These are phyloP conservation scores for Trichoplax adhaerens DNA, from an alignment of 37 sponge, comb jelly and placozoan genomes.

Conservation along the genomic window DNA sequence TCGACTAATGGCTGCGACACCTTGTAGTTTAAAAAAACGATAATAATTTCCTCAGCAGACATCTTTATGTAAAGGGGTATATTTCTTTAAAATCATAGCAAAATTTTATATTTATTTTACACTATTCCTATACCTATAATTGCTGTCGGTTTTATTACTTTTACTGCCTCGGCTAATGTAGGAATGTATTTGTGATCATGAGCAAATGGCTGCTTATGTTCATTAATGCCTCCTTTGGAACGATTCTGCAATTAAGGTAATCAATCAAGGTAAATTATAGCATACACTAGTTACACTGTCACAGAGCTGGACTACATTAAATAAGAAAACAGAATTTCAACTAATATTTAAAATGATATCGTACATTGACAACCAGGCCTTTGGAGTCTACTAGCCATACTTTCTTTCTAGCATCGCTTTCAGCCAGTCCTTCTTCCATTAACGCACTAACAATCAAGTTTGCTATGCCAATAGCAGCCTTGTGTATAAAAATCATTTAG, in stretches of 20 bases:
- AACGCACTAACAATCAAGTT: constrained; percentile 9
- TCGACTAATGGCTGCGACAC: constrained; percentile 12
- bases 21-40: constrained; percentile 2
- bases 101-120: no score
- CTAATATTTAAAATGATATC: neutral
- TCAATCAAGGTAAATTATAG: no score
- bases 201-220: no score
- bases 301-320: no score
- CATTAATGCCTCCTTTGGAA: no score
- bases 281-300: no score
- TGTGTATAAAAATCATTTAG: neutral
- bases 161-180: constrained; percentile 4
- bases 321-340: no score
- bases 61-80: neutral
- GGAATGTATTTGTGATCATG: no score
- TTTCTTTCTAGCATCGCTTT: constrained; percentile 10
- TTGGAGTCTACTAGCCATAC: constrained; percentile 18
- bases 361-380: constrained; percentile 13
- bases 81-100: neutral
- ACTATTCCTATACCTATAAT: neutral
- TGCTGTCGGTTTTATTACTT: constrained; percentile 7
- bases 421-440: constrained; percentile 13
- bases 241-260: no score
- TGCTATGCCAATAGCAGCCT: constrained; percentile 20
- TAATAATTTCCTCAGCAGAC: neutral